phyloP scores from a whole-genome alignment of 2,113 vertebrate species.

The Vanacampus margaritifer region DNA sequence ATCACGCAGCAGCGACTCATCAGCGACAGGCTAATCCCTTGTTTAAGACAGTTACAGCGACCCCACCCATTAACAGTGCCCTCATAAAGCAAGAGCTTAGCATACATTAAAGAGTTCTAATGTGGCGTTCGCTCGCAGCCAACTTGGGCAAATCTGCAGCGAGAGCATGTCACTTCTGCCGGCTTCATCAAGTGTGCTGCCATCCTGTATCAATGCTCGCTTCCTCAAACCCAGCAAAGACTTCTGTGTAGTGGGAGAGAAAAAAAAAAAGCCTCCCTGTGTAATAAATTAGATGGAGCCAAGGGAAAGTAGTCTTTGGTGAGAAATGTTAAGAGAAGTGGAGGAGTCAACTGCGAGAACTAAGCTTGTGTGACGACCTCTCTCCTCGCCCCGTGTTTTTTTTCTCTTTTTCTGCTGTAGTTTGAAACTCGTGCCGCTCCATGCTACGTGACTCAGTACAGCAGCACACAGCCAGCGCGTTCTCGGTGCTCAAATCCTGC shows the following conservation, averaged over 20 bases:
- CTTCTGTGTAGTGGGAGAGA: constrained; percentile 8
- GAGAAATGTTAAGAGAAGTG: constrained; percentile 42
- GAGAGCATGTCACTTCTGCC: constrained; percentile 67
- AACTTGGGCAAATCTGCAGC: constrained; percentile 49
- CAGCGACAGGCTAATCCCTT: constrained; percentile 77
- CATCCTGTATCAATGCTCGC: constrained; percentile 45
- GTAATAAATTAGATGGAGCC: constrained; percentile 55
- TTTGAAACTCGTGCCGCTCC: constrained; percentile 41
- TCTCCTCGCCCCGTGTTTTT: background rate
- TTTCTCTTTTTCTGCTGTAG: constrained; percentile 15
- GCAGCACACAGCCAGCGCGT: background rate
- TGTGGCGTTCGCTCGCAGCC: constrained; percentile 56
- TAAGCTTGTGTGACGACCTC: constrained; percentile 42
- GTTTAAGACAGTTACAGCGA: constrained; percentile 80
- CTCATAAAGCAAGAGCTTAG: constrained; percentile 74
- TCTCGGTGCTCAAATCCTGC: constrained; percentile 15
- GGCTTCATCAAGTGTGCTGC: constrained; percentile 59
- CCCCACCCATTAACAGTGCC: constrained; percentile 76
- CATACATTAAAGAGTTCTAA: constrained; percentile 74
- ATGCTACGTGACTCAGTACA: constrained; percentile 36
- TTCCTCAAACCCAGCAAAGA: constrained; percentile 42
- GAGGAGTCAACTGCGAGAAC: constrained; percentile 42
- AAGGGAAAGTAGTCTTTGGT: constrained; percentile 51
- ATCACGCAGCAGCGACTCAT: constrained; percentile 72
- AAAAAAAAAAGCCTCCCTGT: constrained; percentile 41